phyloP scores from a whole-genome alignment of 1,140 invertebrate species.

The Eurosta solidaginis region DNA sequence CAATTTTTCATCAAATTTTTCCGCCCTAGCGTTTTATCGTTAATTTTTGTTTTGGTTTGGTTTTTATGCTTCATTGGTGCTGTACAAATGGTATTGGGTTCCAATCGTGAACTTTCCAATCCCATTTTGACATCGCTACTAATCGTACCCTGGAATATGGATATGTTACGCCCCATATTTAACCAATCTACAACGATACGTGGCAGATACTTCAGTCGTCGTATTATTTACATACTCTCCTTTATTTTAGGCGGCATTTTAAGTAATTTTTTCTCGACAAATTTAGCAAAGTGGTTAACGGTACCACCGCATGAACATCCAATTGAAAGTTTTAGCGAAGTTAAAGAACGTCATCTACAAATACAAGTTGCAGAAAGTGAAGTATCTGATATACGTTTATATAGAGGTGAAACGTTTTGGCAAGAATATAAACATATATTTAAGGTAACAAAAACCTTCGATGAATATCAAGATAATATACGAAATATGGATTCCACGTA shows the following conservation, averaged over 20 bases:
- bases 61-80: neutral
- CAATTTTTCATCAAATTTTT: neutral
- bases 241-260: slow-evolving; percentile 43
- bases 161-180: slow-evolving; percentile 42
- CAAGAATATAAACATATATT: neutral
- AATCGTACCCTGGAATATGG: neutral
- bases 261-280: slow-evolving; percentile 47
- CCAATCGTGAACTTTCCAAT: neutral
- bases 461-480: neutral
- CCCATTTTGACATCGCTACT: neutral
- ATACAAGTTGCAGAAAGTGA: neutral
- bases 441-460: neutral
- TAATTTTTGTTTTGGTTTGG: neutral
- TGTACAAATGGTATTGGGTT: neutral
- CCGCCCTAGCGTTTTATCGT: neutral
- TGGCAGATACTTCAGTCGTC: neutral
- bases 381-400: neutral
- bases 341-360: neutral
- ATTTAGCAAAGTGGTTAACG: slow-evolving; percentile 40
- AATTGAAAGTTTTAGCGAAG: slow-evolving; percentile 36
- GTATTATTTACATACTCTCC: slow-evolving; percentile 30
- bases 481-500: neutral
- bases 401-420: neutral
- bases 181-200: slow-evolving; percentile 43
- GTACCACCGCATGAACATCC: slow-evolving; percentile 36